Conservation (phyloP, 2,888 invertebrate genomes). For the Stenchaetothrips biformis region DNA sequence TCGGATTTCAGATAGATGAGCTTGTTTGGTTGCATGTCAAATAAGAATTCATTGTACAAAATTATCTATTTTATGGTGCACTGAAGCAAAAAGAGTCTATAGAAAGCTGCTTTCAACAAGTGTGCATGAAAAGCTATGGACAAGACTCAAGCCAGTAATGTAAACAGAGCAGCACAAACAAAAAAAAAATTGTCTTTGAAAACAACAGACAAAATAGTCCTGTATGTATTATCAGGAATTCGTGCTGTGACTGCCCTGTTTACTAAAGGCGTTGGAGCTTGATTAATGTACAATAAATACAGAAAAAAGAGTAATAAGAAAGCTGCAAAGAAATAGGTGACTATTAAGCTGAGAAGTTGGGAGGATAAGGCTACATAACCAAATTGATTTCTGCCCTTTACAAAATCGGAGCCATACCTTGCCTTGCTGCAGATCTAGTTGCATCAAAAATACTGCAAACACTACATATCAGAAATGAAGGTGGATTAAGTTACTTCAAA, state of each 20-base stretch:
- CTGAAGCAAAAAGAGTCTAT: background rate
- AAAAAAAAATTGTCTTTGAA: background rate
- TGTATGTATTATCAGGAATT: background rate
- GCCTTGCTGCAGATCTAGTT: constrained; percentile 10
- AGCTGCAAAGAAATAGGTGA: constrained; percentile 18
- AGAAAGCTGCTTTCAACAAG: constrained; percentile 8
- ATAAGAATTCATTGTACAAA: background rate
- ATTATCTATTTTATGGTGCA: constrained; percentile 5
- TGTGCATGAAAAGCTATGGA: constrained; percentile 6
- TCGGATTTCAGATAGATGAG: background rate
- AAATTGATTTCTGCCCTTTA: background rate
- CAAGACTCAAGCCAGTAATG: background rate
- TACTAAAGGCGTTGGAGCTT: background rate
- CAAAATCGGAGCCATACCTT: background rate
- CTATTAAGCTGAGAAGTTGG: constrained; percentile 24
- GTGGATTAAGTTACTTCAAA: background rate
- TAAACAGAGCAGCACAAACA: background rate
- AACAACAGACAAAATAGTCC: background rate
- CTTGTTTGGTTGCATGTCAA: background rate
- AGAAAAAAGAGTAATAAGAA: background rate
- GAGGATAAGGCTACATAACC: constrained; percentile 15
- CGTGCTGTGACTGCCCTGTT: background rate
- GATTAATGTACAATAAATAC: constrained; percentile 13
- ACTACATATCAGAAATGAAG: background rate
- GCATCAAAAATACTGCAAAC: background rate